Base-by-base conservation (phyloP, 2,797 vertebrate species). In the Loriculus beryllinus region DNA sequence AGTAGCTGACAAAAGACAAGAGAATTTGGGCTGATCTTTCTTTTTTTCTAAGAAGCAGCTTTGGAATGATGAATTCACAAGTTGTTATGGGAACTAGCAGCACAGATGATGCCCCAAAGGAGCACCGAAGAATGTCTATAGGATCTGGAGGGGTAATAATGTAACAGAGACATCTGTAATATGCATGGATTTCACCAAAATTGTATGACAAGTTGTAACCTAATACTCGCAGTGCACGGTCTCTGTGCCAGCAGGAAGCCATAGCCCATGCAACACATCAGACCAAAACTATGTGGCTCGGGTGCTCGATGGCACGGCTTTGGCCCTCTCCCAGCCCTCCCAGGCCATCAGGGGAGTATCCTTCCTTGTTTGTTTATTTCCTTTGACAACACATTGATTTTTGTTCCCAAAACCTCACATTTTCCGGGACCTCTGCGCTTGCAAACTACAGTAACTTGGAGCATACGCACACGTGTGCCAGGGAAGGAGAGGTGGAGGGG, bases 1-100 rank as follows among this genome's bases (percentile, higher is more conserved):
- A 86, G 95, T 86, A 95, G 92, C 94, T 90, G 82, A 97, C 94
- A 95, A 97, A 95, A 97, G 97, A 96, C 96, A 94, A 94, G 96
- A 96, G 86, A 92, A 81, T 97, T 93, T 65, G 68, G 94, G 93
- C 60, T 94, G 76, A n/a, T 19, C 68, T 71, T 52, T 4, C 39
- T 45, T 45, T 31, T 14, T 31, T 29, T 56, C n/a, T 18, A 72
- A 79, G 40, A 85, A 25, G 48, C 84, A 63, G 94, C 62, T 87
- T 93, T 81, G 60, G 68, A 39, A 29, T 25, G 89, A 79, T 60
- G 87, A 95, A 95, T 94, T 95, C 82, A 87, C 91, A 45, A 95
- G 96, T 96, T 96, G 94, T 96, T 96, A 93, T 96, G 95, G 94
- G 96, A 96, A 96, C 95, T 71, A 74, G 87, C 94, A 86, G 95